phyloP scores from a whole-genome alignment of 1,140 invertebrate genomes.

The Dreissena polymorpha region DNA sequence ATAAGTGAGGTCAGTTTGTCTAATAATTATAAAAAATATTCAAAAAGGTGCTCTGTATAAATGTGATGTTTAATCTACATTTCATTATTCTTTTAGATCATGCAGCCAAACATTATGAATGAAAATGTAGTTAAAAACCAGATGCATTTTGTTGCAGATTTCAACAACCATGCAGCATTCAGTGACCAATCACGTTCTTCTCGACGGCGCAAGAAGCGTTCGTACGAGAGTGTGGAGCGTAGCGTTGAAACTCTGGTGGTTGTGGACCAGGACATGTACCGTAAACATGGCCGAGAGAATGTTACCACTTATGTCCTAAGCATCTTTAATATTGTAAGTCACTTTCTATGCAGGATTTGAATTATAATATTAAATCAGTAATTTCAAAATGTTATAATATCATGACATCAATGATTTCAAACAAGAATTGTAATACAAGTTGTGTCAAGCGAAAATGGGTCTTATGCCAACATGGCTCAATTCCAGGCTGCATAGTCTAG shows the following conservation, averaged over 20 bases:
- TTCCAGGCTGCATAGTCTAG: too few relatives aligned
- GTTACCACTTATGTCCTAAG: conserved; percentile 74
- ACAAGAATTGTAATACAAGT: too few relatives aligned
- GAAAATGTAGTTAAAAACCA: too few relatives aligned
- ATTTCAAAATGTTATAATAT: not conserved
- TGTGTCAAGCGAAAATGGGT: too few relatives aligned
- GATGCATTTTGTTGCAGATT: conserved; percentile 20
- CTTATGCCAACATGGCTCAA: too few relatives aligned
- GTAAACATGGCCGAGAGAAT: conserved; percentile 71
- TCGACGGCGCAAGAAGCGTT: conserved; percentile 58
- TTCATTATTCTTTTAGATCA: too few relatives aligned
- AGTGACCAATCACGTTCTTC: conserved; percentile 42
- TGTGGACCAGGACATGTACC: conserved; percentile 66
- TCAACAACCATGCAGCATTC: conserved; percentile 31
- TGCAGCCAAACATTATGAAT: too few relatives aligned
- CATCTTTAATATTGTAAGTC: conserved; percentile 75
- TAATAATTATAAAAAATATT: too few relatives aligned
- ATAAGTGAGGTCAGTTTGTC: too few relatives aligned
- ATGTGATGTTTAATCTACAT: too few relatives aligned
- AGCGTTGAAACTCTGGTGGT: conserved; percentile 71
- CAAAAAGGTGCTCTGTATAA: too few relatives aligned
- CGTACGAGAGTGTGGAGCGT: conserved; percentile 30
- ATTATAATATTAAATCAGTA: not conserved
- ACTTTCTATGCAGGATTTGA: not conserved
- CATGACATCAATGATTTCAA: not conserved